Evolutionary conservation across 2,113 vertebrate species (phyloP).

Genomic region (Grantiella picta): DNA sequence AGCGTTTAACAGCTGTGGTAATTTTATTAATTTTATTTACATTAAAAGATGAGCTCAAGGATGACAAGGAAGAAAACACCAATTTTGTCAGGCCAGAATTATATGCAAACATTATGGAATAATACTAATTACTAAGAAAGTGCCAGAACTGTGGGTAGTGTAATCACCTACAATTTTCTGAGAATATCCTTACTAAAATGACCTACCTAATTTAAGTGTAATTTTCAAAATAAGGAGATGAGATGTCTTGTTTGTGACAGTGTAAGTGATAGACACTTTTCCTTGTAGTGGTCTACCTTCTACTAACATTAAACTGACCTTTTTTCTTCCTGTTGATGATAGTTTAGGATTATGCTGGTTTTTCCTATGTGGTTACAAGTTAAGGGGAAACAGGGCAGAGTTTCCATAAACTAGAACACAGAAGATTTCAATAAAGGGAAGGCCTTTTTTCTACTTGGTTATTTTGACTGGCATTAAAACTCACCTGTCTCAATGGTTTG

Average conservation of each 20-base stretch:
- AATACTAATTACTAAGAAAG: background rate
- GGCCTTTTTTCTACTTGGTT: background rate
- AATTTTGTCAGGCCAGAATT: background rate
- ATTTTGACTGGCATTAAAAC: background rate
- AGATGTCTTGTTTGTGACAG: background rate
- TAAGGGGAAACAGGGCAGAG: background rate
- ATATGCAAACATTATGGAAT: background rate
- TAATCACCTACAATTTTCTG: constrained; percentile 59
- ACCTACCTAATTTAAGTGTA: constrained; percentile 17
- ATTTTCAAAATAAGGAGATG: constrained; percentile 33
- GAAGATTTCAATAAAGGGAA: background rate
- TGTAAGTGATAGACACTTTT: background rate
- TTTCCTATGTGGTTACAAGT: background rate
- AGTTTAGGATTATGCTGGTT: background rate
- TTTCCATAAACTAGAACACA: background rate
- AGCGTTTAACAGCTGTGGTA: background rate
- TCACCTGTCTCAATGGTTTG: background rate
- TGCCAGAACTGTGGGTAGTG: background rate
- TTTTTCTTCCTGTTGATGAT: background rate
- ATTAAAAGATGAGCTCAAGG: background rate
- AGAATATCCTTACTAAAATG: constrained; percentile 22
- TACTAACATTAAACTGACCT: background rate
- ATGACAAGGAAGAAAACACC: background rate
- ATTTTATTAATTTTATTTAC: background rate
- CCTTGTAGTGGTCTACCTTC: background rate